Base-by-base conservation (phyloP, 2,888 invertebrate species). In the Caenorhabditis sulstoni region DNA sequence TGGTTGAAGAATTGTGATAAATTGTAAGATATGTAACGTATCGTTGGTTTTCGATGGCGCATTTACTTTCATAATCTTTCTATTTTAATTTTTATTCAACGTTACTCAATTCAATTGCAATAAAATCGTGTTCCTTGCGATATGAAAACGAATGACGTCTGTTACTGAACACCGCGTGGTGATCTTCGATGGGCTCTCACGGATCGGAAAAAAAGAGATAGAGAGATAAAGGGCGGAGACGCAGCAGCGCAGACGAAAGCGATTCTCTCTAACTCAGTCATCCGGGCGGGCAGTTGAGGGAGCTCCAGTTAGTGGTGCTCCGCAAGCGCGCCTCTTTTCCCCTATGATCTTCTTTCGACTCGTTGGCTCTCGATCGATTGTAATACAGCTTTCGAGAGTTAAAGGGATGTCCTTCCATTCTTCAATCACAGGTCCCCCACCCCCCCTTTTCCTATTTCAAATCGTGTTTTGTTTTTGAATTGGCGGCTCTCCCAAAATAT, bases 281-380 rank as follows among this genome's bases (percentile, higher is more conserved):
- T 41, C 39, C 41, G 62, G 55, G 57, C 61, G 55, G 37, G 55
- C 37, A 18, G 55, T 29, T 7, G 55, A 8, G 18, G 37, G 62
- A 44, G 53, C 71, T 71, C 62, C 71, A 71, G 73, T 64, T 73
- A 64, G 49, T 73, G 64, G 64, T 73, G 64, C 73, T 45, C 53
- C 47, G 53, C 53, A 37, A 29, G 58, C 57, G 64, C 64, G 59
- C 44, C 59, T 73, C 73, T 29, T 29, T 29, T 29, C 29, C 64
- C 73, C 64, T 73, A 73, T 73, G 73, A 73, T 73, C 64, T 58
- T 49, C 55, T 39, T 20, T 61, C 64, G 64, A 64, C 73, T 64
- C 29, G 3, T 29, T 7, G 29, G 29, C 29, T 29, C 29, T 3
- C 29, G 58, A 73, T 73, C 44, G 73, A 73, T 64, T 73, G 73